Evolutionary conservation across 2,888 invertebrate genomes (phyloP), one percentile per base, ranked within the genome.

Genomic region (Drosophila sordidula): DNA sequence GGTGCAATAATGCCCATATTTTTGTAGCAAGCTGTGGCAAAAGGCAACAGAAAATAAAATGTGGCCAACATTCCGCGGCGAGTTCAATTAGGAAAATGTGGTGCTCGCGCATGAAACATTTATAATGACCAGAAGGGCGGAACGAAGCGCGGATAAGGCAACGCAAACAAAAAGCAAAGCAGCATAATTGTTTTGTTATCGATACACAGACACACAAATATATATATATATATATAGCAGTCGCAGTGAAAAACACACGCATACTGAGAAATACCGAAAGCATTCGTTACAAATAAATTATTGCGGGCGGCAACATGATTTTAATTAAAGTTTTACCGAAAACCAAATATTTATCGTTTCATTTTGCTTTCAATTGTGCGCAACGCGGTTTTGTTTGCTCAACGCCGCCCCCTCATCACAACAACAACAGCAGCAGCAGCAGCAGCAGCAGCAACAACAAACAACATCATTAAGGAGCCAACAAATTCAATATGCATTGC

Each of bases 301-400:
- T 87, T 89, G 75, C 61, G 80, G 75, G 73, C 54, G 70, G 77
- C 76, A 82, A 64, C 86, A 85, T 78, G 83, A 71, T 89, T 86
- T 86, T 86, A 86, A 86, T 86, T 86, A 86, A 89, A 86, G 80
- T 89, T 89, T 87, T 74, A 82, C 82, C 86, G 80, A 82, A 87
- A 87, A 80, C 86, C 89, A 89, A 89, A 86, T 89, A 89, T 86
- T 86, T 85, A 85, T 89, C 75, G 87, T 89, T 84, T 87, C 80
- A 82, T 82, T 82, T 87, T 86, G 82, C 83, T 87, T 82, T 85
- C 83, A 82, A 86, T 76, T 85, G 83, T 73, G 66, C 81, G 65
- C 64, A 49, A 51, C 74, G 86, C 70, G 84, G 85, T 84, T 85
- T 70, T 56, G 63, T 71, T 78, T 71, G 61, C 22, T 46, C 55